Conservation (phyloP, 2,888 invertebrate species). For the Crioceris asparagi region DNA sequence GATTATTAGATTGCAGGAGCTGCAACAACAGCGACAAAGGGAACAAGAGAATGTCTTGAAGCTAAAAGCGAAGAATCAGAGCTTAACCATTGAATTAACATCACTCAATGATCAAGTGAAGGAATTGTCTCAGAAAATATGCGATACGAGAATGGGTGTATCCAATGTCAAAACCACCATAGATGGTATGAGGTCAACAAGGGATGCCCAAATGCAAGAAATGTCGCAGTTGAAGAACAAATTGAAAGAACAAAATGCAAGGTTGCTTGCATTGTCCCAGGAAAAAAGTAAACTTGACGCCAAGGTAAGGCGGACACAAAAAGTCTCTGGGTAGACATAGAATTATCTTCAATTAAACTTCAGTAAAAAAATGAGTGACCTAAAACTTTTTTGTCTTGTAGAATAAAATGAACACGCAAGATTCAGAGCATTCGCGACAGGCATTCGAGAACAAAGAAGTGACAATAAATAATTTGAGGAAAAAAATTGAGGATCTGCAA, state of each 20-base stretch:
- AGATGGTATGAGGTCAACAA: conserved; percentile 87
- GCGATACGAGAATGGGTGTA: conserved; percentile 72
- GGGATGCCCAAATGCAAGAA: conserved; percentile 82
- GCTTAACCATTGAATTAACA: conserved; percentile 67
- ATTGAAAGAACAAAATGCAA: conserved; percentile 76
- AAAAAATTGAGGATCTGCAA: conserved; percentile 64
- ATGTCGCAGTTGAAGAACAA: conserved; percentile 72
- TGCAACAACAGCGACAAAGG: conserved; percentile 75
- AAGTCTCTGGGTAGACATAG: too few relatives aligned
- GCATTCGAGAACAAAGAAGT: conserved; percentile 58
- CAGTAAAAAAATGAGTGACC: too few relatives aligned
- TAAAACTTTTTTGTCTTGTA: too few relatives aligned
- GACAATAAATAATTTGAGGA: conserved; percentile 47
- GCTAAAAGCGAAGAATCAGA: conserved; percentile 79
- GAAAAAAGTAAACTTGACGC: conserved; percentile 74
- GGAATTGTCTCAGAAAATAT: conserved; percentile 70
- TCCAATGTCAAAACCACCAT: conserved; percentile 90
- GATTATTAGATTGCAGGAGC: conserved; percentile 45
- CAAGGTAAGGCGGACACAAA: too few relatives aligned
- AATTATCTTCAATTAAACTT: too few relatives aligned
- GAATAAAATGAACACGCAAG: conserved; percentile 42
- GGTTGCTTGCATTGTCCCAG: conserved; percentile 67
- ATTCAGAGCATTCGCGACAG: conserved; percentile 46
- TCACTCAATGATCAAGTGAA: conserved; percentile 50
- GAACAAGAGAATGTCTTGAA: conserved; percentile 77